phyloP scores from a whole-genome alignment of 2,797 vertebrate species.

The Coracias cyanogaster region DNA sequence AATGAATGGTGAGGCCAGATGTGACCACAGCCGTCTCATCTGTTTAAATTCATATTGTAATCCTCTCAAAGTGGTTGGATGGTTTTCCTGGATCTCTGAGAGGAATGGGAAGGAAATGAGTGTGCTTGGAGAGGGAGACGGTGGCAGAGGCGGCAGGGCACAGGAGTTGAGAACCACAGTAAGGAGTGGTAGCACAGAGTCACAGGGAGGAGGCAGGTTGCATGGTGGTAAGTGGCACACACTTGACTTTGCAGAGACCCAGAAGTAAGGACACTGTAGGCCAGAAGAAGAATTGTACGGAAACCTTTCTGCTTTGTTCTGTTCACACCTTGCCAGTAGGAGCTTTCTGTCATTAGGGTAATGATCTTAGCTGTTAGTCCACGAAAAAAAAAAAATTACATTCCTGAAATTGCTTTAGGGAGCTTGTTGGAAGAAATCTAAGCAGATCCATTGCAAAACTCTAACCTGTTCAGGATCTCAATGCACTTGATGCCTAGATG shows the following conservation, averaged over 20 bases:
- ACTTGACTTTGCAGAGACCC: background rate
- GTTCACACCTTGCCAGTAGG: background rate
- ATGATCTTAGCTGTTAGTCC: background rate
- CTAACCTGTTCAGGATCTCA: background rate
- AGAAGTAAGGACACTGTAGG: background rate
- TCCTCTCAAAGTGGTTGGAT: background rate
- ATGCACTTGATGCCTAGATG: background rate
- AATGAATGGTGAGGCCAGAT: background rate
- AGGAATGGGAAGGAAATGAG: background rate
- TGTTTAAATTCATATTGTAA: background rate
- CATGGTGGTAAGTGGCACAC: background rate
- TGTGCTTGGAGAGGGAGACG: background rate
- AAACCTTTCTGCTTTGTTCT: background rate
- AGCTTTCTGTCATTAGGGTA: background rate
- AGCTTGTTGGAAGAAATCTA: background rate
- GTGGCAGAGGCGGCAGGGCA: accelerated
- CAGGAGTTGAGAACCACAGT: background rate
- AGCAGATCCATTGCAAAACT: background rate
- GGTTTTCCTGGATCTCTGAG: background rate
- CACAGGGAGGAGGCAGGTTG: accelerated
- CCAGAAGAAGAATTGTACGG: background rate
- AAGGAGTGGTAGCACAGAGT: background rate
- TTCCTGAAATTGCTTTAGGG: background rate
- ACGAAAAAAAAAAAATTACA: background rate
- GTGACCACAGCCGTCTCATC: background rate